phyloP scores from a whole-genome alignment of 2,113 vertebrate genomes.

The human region GRCh38 chr5:76686001-76686500 shows the following conservation, averaged over 20 bases:
- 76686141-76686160: background rate
- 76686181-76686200: background rate
- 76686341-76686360: background rate
- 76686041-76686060: background rate
- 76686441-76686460: background rate
- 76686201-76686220: background rate
- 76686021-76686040: background rate
- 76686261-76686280: background rate
- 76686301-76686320: background rate
- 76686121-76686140: background rate
- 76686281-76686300: background rate
- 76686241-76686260: background rate
- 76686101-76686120: background rate
- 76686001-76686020: background rate
- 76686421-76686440: background rate
- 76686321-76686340: background rate
- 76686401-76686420: background rate
- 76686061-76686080: background rate
- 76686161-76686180: background rate
- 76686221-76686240: background rate
- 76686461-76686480: background rate
- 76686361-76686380: background rate
- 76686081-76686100: background rate
- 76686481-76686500: background rate
- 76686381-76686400: background rate